Evolutionary conservation across 2,113 vertebrate species (phyloP).

Genomic region (Hypocryptadius cinnamomeus): DNA sequence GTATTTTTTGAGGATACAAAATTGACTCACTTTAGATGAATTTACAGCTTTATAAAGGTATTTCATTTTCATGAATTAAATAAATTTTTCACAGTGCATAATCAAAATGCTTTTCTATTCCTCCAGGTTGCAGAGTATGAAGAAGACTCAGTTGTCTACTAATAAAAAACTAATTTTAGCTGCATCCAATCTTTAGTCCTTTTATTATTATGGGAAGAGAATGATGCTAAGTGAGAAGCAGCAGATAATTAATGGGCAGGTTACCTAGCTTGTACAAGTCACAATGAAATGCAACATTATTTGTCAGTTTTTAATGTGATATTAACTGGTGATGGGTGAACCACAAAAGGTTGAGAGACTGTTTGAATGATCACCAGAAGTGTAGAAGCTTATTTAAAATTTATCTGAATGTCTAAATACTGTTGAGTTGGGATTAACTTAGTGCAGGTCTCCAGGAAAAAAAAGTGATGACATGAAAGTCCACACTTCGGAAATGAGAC

Average conservation of each 20-base stretch:
- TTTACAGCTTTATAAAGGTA: neutral
- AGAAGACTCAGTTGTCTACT: neutral
- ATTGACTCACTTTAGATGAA: neutral
- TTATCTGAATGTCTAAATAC: neutral
- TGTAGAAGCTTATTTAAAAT: neutral
- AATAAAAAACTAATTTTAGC: constrained; percentile 27
- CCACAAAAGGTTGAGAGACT: neutral
- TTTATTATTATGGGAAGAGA: neutral
- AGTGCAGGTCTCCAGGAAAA: neutral
- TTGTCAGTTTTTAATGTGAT: constrained; percentile 19
- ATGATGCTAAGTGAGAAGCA: neutral
- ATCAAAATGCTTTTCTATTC: neutral
- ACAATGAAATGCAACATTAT: constrained; percentile 3
- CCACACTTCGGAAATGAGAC: neutral
- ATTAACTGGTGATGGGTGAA: constrained; percentile 28
- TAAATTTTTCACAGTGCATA: neutral
- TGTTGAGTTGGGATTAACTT: neutral
- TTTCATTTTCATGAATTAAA: constrained; percentile 3
- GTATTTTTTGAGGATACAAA: neutral
- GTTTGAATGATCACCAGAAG: constrained; percentile 6
- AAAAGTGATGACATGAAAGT: neutral
- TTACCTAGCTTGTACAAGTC: neutral
- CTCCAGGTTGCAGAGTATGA: neutral
- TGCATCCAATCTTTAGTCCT: neutral
- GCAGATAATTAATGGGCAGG: constrained; percentile 19